These are phyloP conservation scores for Kradibia gibbosae DNA, from an alignment of 1,140 invertebrate genomes.

Conservation along the genomic window DNA sequence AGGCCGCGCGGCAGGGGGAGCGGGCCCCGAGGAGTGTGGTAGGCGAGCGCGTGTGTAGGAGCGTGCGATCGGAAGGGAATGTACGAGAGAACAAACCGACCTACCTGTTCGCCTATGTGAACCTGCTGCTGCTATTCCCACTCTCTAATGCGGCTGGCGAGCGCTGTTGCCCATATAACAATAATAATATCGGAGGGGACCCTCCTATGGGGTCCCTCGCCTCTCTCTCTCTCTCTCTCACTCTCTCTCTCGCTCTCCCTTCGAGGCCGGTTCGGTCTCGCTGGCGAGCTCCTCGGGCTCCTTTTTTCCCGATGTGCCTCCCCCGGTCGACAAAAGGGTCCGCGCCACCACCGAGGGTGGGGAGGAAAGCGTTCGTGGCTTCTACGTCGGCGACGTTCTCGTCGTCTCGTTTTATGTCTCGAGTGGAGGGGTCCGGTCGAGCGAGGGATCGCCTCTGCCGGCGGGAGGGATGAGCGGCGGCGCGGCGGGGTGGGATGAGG, in stretches of 20 bases:
- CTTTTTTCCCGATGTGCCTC: constrained; percentile 11
- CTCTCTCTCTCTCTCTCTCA: constrained; percentile 11
- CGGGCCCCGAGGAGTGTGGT: too few relatives aligned
- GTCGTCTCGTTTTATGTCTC: constrained; percentile 20
- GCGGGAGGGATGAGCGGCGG: too few relatives aligned
- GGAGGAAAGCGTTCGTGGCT: background rate
- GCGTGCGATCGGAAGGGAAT: constrained; percentile 12
- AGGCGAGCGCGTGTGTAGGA: background rate
- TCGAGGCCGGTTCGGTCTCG: too few relatives aligned
- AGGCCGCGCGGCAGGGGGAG: too few relatives aligned
- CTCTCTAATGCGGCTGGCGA: background rate
- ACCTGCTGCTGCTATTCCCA: constrained; percentile 23
- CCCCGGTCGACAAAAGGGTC: background rate
- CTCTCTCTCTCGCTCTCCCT: background rate
- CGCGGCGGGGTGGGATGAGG: background rate
- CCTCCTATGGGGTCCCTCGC: constrained; percentile 32
- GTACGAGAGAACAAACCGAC: constrained; percentile 20
- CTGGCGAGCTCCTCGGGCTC: background rate
- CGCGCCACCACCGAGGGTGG: background rate
- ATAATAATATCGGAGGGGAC: constrained; percentile 29
- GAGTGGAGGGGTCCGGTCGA: background rate
- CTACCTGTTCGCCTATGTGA: constrained; percentile 43
- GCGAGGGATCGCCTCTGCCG: background rate
- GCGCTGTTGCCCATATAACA: background rate
- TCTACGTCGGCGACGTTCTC: background rate